phyloP scores from a whole-genome alignment of 2,888 invertebrate species.

The Cecidostiba fungosa region DNA sequence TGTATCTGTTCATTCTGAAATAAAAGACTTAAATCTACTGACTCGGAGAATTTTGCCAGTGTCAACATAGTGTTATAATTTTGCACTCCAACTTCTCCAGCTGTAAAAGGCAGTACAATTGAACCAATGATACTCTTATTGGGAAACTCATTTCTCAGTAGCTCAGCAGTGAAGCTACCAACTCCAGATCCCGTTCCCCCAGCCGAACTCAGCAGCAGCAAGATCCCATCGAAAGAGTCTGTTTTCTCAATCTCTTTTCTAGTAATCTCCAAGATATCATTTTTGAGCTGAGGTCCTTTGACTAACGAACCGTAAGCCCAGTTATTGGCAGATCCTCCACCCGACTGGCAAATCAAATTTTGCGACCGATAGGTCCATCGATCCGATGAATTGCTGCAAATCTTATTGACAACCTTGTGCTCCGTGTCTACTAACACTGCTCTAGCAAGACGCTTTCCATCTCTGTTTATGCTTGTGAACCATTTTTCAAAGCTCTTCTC shows the following conservation, averaged over 20 bases:
- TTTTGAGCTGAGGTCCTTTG: conserved; percentile 78
- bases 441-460: conserved; percentile 77
- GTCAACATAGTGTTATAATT: conserved; percentile 82
- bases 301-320: conserved; percentile 81
- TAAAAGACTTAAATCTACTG: conserved; percentile 78
- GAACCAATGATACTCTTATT: conserved; percentile 79
- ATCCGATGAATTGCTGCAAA: conserved; percentile 69
- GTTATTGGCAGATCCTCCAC: conserved; percentile 82
- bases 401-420: conserved; percentile 79
- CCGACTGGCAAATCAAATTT: conserved; percentile 78
- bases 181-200: conserved; percentile 83
- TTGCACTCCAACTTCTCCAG: conserved; percentile 82
- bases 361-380: conserved; percentile 77
- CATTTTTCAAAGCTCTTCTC: conserved; percentile 78
- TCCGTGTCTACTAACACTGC: conserved; percentile 82
- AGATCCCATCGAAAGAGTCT: conserved; percentile 79
- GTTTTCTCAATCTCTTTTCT: conserved; percentile 80
- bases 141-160: conserved; percentile 79
- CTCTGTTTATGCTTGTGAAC: conserved; percentile 78
- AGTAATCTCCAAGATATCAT: conserved; percentile 77
- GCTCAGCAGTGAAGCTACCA: conserved; percentile 80
- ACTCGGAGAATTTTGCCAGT: conserved; percentile 79
- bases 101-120: conserved; percentile 80
- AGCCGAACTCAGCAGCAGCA: conserved; percentile 81
- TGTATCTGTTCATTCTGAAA: conserved; percentile 81